Conservation (phyloP, 64 coral and sea anemone genomes). For the Pachyseris speciosa region DNA sequence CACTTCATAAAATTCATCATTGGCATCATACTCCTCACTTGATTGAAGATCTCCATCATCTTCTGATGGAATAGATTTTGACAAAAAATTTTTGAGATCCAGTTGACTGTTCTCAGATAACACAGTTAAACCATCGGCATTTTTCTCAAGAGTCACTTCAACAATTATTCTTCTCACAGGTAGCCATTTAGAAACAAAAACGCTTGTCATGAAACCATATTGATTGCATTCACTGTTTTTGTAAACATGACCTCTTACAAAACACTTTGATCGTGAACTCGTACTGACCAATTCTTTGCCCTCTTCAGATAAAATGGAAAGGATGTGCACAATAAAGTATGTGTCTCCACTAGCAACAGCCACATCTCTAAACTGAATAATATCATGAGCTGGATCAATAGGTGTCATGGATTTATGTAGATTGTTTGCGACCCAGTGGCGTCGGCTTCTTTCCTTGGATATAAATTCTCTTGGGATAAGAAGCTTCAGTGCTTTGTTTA, state of each 20-base stretch:
- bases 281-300: conserved; percentile 12
- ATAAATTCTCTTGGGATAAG: conserved; percentile 20
- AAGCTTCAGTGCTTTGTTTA: conserved; percentile 13
- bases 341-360: not conserved
- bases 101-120: not conserved
- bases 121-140: not conserved
- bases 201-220: not conserved
- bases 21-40: not conserved
- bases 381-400: not conserved
- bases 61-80: not conserved
- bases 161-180: not conserved
- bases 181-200: not conserved
- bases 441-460: conserved; percentile 20
- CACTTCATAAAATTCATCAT: not conserved
- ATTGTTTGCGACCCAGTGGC: not conserved
- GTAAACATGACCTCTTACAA: not conserved
- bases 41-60: not conserved
- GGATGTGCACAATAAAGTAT: not conserved
- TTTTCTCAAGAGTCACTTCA: not conserved
- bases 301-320: conserved; percentile 12
- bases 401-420: not conserved
- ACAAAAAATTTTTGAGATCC: not conserved
- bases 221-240: not conserved
- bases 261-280: not conserved
- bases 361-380: conserved; percentile 15